phyloP scores from a whole-genome alignment of 2,797 vertebrate species.

The Fistularia commersonii region DNA sequence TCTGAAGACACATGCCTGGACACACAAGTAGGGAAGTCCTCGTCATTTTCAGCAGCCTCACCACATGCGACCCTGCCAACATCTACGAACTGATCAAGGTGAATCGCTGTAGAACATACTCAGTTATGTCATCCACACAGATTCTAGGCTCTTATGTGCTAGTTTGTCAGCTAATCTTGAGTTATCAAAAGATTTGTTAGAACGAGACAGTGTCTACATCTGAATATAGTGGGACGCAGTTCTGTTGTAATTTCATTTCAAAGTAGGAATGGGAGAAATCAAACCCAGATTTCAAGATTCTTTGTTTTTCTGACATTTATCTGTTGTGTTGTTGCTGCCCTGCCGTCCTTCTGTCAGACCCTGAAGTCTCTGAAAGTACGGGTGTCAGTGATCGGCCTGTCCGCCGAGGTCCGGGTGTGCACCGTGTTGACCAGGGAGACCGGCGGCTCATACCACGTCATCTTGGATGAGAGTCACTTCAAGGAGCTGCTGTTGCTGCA shows the following conservation, averaged over 20 bases:
- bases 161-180: too few relatives aligned
- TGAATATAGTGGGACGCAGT: too few relatives aligned
- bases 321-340: too few relatives aligned
- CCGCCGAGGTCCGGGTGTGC: constrained; percentile 94
- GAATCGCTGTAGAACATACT: constrained; percentile 11
- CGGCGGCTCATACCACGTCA: constrained; percentile 89
- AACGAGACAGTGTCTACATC: too few relatives aligned
- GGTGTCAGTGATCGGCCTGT: constrained; percentile 92
- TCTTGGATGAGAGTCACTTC: constrained; percentile 95
- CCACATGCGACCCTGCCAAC: constrained; percentile 94
- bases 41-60: constrained; percentile 93
- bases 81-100: constrained; percentile 96
- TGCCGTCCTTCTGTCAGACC: constrained; percentile 61
- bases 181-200: too few relatives aligned
- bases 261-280: too few relatives aligned
- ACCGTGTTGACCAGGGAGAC: constrained; percentile 91
- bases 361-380: constrained; percentile 89
- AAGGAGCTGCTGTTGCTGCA: constrained; percentile 89
- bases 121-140: too few relatives aligned
- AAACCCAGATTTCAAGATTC: too few relatives aligned
- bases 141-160: too few relatives aligned
- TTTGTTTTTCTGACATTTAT: too few relatives aligned
- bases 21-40: constrained; percentile 94
- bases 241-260: too few relatives aligned
- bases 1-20: constrained; percentile 91